phyloP scores from a whole-genome alignment of 2,113 vertebrate species.

The Ancistrus triradiatus region DNA sequence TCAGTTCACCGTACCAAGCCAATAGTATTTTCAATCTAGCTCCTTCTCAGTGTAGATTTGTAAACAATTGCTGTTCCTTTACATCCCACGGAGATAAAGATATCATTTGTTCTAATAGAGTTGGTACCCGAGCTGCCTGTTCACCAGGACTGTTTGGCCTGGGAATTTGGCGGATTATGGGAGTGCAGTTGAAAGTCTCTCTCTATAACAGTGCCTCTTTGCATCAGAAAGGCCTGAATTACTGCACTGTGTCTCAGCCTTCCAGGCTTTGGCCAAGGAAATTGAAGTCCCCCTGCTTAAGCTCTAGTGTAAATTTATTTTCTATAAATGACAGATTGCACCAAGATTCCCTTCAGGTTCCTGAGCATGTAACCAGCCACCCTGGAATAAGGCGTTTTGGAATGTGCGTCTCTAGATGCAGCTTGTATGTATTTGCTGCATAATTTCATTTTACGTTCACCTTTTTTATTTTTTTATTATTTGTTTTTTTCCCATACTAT shows the following conservation, averaged over 20 bases:
- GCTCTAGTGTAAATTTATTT: slow-evolving; percentile 51
- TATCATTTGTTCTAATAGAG: slow-evolving; percentile 40
- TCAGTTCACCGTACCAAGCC: not conserved
- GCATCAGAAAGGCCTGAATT: slow-evolving; percentile 54
- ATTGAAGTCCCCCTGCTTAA: slow-evolving; percentile 46
- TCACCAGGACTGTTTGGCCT: slow-evolving; percentile 39
- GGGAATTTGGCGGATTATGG: slow-evolving; percentile 43
- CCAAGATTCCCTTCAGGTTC: slow-evolving; percentile 32
- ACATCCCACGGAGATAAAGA: slow-evolving; percentile 29
- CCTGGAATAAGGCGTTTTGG: slow-evolving; percentile 23
- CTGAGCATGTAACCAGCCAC: slow-evolving; percentile 18
- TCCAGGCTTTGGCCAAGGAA: slow-evolving; percentile 48
- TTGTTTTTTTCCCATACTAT: not conserved
- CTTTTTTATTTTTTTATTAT: no score
- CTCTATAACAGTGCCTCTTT: slow-evolving; percentile 44
- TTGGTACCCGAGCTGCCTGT: slow-evolving; percentile 24
- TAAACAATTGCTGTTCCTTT: slow-evolving; percentile 12
- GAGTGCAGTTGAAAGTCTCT: slow-evolving; percentile 40
- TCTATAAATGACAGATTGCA: slow-evolving; percentile 42
- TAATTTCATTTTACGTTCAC: no score
- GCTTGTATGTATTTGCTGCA: not conserved
- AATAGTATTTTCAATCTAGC: not conserved
- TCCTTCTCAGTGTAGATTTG: not conserved
- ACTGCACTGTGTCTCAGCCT: slow-evolving; percentile 34
- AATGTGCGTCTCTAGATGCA: not conserved